Percentiles rank a stretch among this genome's conserved stretches.
Evolutionary conservation across 2,888 invertebrate species (phyloP).

Genomic region (Epistrophe eligans): DNA sequence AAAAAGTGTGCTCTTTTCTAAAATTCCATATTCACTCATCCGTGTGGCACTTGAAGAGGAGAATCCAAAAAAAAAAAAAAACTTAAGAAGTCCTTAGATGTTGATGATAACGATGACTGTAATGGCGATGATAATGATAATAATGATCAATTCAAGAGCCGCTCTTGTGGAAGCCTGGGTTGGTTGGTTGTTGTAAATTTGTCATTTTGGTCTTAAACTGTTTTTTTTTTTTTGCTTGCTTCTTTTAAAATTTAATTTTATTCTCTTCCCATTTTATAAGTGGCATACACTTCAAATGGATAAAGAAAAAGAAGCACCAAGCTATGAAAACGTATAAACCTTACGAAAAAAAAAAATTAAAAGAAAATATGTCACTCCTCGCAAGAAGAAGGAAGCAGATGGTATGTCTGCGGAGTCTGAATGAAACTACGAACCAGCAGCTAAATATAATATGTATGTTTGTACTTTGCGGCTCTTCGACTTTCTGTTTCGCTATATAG

Average conservation of each 20-base stretch:
- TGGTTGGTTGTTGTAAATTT: conserved; percentile 64
- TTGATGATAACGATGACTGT: conserved; percentile 64
- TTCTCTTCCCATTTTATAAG: conserved; percentile 36
- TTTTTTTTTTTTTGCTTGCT: conserved; percentile 20
- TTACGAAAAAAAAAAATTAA: conserved; percentile 2
- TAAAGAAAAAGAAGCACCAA: conserved; percentile 18
- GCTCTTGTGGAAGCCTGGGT: conserved; percentile 44
- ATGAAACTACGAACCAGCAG: background rate
- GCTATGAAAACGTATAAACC: background rate
- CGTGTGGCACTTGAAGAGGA: conserved; percentile 61
- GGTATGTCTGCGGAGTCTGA: conserved; percentile 32
- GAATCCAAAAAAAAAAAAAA: conserved; percentile 11
- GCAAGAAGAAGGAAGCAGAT: conserved; percentile 71
- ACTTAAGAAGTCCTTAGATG: conserved; percentile 51
- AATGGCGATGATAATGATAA: conserved; percentile 74
- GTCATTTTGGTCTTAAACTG: conserved; percentile 66
- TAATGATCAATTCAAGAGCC: conserved; percentile 72
- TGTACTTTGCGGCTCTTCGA: background rate
- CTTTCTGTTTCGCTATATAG: conserved; percentile 48
- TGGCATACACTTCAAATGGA: conserved; percentile 52
- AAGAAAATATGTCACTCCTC: conserved; percentile 68
- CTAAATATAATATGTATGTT: too few relatives aligned
- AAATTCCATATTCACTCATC: conserved; percentile 61
- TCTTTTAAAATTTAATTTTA: conserved; percentile 38
- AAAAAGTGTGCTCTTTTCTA: conserved; percentile 21